Conservation (phyloP, 2,888 invertebrate genomes). For the Leptopilina myrica region DNA sequence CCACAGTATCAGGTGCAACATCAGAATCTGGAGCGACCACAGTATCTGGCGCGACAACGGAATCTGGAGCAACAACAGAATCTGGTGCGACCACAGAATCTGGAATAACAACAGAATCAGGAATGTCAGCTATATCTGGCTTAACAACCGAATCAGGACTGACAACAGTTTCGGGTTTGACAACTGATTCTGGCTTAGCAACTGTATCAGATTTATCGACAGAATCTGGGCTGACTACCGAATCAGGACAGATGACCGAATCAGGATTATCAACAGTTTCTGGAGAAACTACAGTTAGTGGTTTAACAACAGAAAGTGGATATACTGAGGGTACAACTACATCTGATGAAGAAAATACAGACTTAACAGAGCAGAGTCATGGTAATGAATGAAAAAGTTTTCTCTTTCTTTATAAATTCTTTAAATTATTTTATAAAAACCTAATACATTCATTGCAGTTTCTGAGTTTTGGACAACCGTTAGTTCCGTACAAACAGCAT, state of each 20-base stretch:
- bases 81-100: conserved; percentile 56
- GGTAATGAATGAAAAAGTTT: conserved; percentile 51
- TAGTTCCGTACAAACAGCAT: conserved; percentile 78
- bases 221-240: conserved; percentile 41
- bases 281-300: conserved; percentile 42
- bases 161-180: conserved; percentile 51
- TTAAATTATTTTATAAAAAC: background rate
- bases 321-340: no score
- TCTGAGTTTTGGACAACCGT: conserved; percentile 79
- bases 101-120: conserved; percentile 55
- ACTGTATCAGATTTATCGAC: conserved; percentile 53
- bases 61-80: conserved; percentile 43
- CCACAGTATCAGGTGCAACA: conserved; percentile 45
- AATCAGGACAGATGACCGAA: conserved; percentile 45
- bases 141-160: conserved; percentile 60
- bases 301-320: no score
- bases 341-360: conserved; percentile 57
- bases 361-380: conserved; percentile 64
- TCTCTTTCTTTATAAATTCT: background rate
- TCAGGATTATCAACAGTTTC: conserved; percentile 49
- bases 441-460: conserved; percentile 55
- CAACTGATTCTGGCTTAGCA: conserved; percentile 56
- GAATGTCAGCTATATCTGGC: conserved; percentile 35
- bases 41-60: conserved; percentile 46
- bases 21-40: conserved; percentile 58